These are phyloP conservation scores for Austrolebias charrua DNA, from an alignment of 2,797 vertebrate species.

Conservation along the genomic window DNA sequence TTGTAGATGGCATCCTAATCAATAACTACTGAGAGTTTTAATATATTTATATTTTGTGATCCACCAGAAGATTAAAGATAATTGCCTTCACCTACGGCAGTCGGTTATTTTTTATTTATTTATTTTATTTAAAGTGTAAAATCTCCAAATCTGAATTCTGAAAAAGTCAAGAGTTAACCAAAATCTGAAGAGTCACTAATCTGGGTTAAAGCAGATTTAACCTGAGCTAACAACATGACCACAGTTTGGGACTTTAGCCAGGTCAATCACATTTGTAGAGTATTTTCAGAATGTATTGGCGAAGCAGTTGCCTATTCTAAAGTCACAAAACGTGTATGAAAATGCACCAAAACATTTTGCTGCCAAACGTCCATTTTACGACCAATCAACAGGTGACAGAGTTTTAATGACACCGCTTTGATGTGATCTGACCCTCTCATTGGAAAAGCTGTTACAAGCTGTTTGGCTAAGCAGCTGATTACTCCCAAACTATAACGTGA, in stretches of 20 bases:
- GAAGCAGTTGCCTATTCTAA: not conserved
- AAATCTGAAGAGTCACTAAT: no score
- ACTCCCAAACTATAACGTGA: slow-evolving; percentile 44
- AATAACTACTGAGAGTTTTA: no score
- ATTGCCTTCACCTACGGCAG: no score
- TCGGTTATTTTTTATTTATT: no score
- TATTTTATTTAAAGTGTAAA: no score
- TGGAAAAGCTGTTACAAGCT: slow-evolving; percentile 49
- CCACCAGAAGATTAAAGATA: no score
- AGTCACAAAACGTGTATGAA: not conserved
- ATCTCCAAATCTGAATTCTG: no score
- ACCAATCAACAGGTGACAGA: slow-evolving; percentile 7
- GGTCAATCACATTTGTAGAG: not conserved
- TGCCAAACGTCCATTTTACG: not conserved
- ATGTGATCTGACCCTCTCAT: slow-evolving; percentile 41
- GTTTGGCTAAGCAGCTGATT: slow-evolving; percentile 56
- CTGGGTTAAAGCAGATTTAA: no score
- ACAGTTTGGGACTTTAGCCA: not conserved
- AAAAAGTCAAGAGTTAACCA: no score
- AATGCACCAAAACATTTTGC: not conserved
- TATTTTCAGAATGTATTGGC: not conserved
- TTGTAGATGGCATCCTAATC: no score
- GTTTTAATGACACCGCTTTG: slow-evolving; percentile 41
- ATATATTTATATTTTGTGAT: no score
- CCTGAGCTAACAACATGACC: no score